Base-by-base conservation (phyloP, 2,888 invertebrate genomes). In the Rotaria sp. region DNA sequence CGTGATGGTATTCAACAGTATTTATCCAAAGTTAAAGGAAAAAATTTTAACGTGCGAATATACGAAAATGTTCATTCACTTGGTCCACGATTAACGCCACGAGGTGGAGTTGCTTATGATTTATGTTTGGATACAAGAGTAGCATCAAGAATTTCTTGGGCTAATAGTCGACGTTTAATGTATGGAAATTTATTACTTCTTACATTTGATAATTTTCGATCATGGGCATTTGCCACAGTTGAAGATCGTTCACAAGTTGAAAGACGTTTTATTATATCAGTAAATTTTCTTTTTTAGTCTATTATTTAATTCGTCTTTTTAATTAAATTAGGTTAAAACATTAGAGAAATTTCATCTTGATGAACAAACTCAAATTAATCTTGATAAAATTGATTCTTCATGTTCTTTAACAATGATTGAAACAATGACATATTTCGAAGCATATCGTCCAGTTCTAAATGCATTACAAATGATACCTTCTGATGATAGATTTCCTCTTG, bases 371-470 rank as follows among this genome's bases (percentile, higher is more conserved):
- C 35, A 67, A 67, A 7, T 67, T 4, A 18, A 67, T 67, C 67
- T 67, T 18, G 67, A 67, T 35, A 4, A 15, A 35, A 35, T 67
- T 35, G 67, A 67, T 67, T 67, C 7, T 21, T n/a, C 80, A 13
- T 15, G 15, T 45, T 0, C 24, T 45, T 80, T 80, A 45, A 80
- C 45, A n/a, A 94, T 95, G 94, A 93, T 94, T 4, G 95, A 95
- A 90, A 94, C 94, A 85, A 94, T 93, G 85, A 94, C 94, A 0
- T 96, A 94, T 90, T 95, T 95, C 89, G 95, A 95, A 89, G 94
- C 95, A 0, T 95, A 95, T 89, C 93, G 94, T 87, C 94, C 94
- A 89, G 94, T 95, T 0, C 91, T 95, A 85, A 93, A 92, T 88
- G 94, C 94, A n/a, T 90, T 96, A 45, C 93, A 94, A 89, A 90